Base-by-base conservation (phyloP, 92 coral and sea anemone species). In the Epizoanthus rinbou region DNA sequence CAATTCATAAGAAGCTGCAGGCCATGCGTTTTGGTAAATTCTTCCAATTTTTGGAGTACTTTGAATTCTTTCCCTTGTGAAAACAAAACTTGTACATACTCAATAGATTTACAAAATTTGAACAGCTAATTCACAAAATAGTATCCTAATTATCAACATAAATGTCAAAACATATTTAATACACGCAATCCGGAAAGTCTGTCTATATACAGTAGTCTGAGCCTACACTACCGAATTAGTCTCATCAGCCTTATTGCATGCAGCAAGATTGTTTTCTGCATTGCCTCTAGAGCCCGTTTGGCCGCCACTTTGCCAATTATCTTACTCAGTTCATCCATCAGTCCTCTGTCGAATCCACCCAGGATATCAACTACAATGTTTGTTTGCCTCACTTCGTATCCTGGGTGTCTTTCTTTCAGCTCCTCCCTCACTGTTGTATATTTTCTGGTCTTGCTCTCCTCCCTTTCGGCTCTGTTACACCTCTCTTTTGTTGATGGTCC, bases 221-320 rank as follows among this genome's bases (percentile, higher is more conserved):
- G 43, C 17, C 43, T 5, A 37, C 43, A 37, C 43, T 37, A 37
- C 43, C 43, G 43, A 37, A 37, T 37, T 2, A 37, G 43, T 37
- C 72, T 24, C 72, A 15, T 66, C 72, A 66, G 72, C 28, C 47
- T 66, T 66, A 66, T 66, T 66, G 72, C 72, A 66, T 66, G 43
- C 43, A 37, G 5, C 43, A 37, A 37, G 43, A 37, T 37, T 37
- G 72, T 67, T 67, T 67, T 67, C 73, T 72, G 76, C 76, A 72
- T 72, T 72, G 76, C 13, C 76, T 72, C 76, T 66, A 66, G 76
- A 72, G 58, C 60, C 59, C 39, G 58, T 72, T 72, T 72, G 31
- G 58, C 76, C 6, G 76, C 59, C 59, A 72, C 58, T 70, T 22
- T 64, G 70, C 70, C 70, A 64, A 64, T 64, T 2, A 64, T 64